Percentiles rank a stretch among this genome's conserved stretches.
Conservation (phyloP, 1,140 invertebrate genomes). For the Acromyrmex charruanus region DNA sequence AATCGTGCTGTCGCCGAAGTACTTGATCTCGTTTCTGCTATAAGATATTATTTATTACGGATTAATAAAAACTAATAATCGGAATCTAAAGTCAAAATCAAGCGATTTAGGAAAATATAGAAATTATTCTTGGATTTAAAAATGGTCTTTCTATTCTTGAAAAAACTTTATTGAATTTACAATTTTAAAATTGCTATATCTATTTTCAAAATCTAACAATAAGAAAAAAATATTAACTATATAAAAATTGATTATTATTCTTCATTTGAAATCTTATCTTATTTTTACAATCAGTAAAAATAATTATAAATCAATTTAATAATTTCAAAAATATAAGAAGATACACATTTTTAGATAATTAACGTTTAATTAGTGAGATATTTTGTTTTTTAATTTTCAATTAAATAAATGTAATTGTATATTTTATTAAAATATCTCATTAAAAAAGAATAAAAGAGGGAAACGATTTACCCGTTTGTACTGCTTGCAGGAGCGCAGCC, state of each 20-base stretch:
- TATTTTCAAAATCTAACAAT: background rate
- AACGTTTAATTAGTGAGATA: background rate
- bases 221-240: background rate
- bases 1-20: slow-evolving; percentile 4
- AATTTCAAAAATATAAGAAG: background rate
- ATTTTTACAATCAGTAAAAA: background rate
- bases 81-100: background rate
- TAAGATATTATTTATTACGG: slow-evolving; percentile 17
- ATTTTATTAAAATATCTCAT: background rate
- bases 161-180: background rate
- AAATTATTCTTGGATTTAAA: background rate
- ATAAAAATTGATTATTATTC: background rate
- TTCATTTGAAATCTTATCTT: background rate
- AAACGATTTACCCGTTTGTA: slow-evolving; percentile 64
- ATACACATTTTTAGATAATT: background rate
- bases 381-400: background rate
- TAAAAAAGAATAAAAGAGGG: background rate
- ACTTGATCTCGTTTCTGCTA: slow-evolving; percentile 15
- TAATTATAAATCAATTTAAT: background rate
- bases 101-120: background rate
- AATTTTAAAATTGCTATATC: background rate
- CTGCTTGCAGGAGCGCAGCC: slow-evolving; percentile 75
- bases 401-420: background rate
- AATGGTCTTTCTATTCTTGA: background rate
- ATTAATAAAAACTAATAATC: slow-evolving; percentile 12